Conservation (phyloP, 2,113 vertebrate species). For the Tylochromis polylepis region DNA sequence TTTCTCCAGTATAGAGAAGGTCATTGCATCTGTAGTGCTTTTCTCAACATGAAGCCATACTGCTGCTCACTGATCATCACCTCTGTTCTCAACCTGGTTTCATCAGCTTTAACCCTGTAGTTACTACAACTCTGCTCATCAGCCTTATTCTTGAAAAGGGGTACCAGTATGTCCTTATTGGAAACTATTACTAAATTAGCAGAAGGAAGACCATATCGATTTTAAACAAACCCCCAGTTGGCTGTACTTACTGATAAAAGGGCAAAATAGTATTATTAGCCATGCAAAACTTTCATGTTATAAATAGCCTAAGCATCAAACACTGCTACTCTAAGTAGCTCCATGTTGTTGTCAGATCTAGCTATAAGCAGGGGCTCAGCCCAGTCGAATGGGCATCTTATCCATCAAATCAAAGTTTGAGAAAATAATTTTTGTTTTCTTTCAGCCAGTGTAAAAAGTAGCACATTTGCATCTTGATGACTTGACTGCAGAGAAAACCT, state of each 20-base stretch:
- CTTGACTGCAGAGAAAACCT: background rate
- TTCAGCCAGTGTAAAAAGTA: background rate
- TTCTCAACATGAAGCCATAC: background rate
- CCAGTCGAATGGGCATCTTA: background rate
- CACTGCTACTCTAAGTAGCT: background rate
- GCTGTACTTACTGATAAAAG: background rate
- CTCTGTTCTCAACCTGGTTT: background rate
- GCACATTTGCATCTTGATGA: background rate
- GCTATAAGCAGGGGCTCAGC: background rate
- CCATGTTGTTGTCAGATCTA: background rate
- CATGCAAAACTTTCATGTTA: background rate
- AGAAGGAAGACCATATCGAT: background rate
- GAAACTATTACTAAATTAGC: background rate
- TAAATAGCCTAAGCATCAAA: background rate
- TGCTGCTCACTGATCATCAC: background rate
- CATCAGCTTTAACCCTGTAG: background rate
- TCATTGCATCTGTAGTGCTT: background rate
- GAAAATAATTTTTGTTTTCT: background rate
- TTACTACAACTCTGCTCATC: background rate
- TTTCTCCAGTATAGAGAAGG: background rate
- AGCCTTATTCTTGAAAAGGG: background rate
- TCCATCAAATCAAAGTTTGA: background rate
- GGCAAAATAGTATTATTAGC: background rate
- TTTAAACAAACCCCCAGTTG: fast-evolving
- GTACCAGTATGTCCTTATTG: background rate